A percentile compares a stretch with the other conserved stretches of the same genome.
These are phyloP conservation scores for Monopis laevigella DNA, from an alignment of 2,888 invertebrate species.

Conservation along the genomic window DNA sequence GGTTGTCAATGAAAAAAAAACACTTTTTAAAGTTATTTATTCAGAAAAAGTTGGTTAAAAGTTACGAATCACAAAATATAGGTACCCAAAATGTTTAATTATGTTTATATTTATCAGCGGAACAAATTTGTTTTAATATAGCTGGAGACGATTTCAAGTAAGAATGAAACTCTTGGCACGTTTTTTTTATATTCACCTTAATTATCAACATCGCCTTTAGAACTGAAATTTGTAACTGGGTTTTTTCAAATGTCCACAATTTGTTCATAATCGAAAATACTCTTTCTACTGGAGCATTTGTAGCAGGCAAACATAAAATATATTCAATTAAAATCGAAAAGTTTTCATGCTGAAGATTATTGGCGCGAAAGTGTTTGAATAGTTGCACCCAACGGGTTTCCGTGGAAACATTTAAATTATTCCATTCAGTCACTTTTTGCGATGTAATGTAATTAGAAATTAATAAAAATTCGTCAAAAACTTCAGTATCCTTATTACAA, in stretches of 20 bases:
- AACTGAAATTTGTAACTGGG: constrained; percentile 15
- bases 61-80: too few relatives aligned
- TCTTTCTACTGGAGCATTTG: constrained; percentile 20
- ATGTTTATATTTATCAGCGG: too few relatives aligned
- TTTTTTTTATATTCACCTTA: constrained; percentile 10
- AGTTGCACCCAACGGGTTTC: constrained; percentile 27
- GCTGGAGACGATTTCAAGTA: too few relatives aligned
- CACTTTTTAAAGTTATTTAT: too few relatives aligned
- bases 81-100: too few relatives aligned
- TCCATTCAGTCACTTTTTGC: constrained; percentile 25
- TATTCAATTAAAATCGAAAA: constrained; percentile 21
- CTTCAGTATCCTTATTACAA: constrained; percentile 24
- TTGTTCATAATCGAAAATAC: constrained; percentile 18
- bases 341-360: constrained; percentile 19
- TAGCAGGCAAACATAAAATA: constrained; percentile 22
- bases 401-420: constrained; percentile 23
- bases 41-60: too few relatives aligned
- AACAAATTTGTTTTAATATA: too few relatives aligned
- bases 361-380: constrained; percentile 20
- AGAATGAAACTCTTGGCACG: not conserved
- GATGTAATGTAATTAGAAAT: constrained; percentile 23
- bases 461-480: constrained; percentile 26
- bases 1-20: too few relatives aligned
- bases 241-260: constrained; percentile 23
- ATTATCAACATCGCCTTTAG: constrained; percentile 2